Evolutionary conservation across 2,888 invertebrate species (phyloP).

Genomic region (Griposia aprilina): DNA sequence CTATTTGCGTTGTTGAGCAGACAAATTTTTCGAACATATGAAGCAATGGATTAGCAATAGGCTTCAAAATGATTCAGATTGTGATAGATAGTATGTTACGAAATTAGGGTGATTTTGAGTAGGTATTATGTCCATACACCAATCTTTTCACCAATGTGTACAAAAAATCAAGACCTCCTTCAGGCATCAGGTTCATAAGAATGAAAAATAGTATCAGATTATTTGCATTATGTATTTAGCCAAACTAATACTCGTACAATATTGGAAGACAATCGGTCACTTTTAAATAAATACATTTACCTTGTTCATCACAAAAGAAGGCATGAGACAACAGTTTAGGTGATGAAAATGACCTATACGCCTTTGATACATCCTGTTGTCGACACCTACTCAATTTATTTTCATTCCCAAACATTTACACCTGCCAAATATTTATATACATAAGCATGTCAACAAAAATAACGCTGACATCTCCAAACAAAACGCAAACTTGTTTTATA

Average conservation of each 20-base stretch:
- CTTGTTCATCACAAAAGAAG: too few species aligned
- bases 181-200: too few species aligned
- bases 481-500: slow-evolving; percentile 62
- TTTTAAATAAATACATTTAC: too few species aligned
- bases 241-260: not conserved
- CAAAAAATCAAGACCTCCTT: not conserved
- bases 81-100: too few species aligned
- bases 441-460: slow-evolving; percentile 39
- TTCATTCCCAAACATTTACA: slow-evolving; percentile 18
- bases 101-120: too few species aligned
- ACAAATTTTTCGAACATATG: too few species aligned
- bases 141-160: too few species aligned
- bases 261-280: not conserved
- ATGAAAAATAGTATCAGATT: not conserved
- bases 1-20: too few species aligned
- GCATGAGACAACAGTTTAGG: not conserved
- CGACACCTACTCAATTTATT: not conserved
- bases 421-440: slow-evolving; percentile 39
- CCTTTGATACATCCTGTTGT: slow-evolving; percentile 26
- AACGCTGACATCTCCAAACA: slow-evolving; percentile 48
- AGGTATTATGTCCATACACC: too few species aligned
- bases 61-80: too few species aligned
- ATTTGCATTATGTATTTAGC: not conserved
- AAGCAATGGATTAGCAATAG: too few species aligned
- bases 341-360: slow-evolving; percentile 25